These are phyloP conservation scores for Natrix natrix DNA, from an alignment of 2,797 vertebrate genomes.

Conservation along the genomic window DNA sequence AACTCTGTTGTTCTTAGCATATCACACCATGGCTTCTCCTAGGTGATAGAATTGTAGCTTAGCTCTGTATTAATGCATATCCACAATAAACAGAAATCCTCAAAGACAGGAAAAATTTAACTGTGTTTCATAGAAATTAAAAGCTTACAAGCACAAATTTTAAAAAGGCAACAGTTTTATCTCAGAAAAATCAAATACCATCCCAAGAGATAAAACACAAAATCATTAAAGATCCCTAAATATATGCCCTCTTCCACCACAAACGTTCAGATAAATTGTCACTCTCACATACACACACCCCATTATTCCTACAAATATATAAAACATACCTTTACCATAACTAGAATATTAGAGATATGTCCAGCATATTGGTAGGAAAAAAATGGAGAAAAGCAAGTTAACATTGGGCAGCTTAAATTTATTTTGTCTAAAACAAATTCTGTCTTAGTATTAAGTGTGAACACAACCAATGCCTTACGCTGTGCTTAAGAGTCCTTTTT, in stretches of 20 bases:
- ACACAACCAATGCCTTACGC: background rate
- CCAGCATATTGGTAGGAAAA: background rate
- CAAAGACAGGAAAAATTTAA: background rate
- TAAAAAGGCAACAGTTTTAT: background rate
- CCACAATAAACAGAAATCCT: background rate
- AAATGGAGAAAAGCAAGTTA: background rate
- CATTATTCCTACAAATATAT: background rate
- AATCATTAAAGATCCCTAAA: background rate
- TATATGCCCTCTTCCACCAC: background rate
- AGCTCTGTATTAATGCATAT: background rate
- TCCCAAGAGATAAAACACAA: background rate
- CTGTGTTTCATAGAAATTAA: background rate
- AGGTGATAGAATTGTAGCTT: background rate
- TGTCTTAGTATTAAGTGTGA: background rate
- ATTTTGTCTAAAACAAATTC: background rate
- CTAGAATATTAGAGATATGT: background rate
- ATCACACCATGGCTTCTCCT: background rate
- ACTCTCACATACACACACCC: background rate
- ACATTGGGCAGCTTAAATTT: background rate
- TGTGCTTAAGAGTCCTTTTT: constrained; percentile 57
- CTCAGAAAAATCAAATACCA: background rate
- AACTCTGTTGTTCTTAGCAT: background rate
- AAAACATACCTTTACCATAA: background rate
- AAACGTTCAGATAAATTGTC: background rate
- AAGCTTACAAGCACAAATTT: background rate